A percentile compares a stretch with the other conserved stretches of the same genome.
These are phyloP conservation scores for Aselliscus stoliczkanus DNA, from an alignment of 2,797 vertebrate species.

Conservation along the genomic window DNA sequence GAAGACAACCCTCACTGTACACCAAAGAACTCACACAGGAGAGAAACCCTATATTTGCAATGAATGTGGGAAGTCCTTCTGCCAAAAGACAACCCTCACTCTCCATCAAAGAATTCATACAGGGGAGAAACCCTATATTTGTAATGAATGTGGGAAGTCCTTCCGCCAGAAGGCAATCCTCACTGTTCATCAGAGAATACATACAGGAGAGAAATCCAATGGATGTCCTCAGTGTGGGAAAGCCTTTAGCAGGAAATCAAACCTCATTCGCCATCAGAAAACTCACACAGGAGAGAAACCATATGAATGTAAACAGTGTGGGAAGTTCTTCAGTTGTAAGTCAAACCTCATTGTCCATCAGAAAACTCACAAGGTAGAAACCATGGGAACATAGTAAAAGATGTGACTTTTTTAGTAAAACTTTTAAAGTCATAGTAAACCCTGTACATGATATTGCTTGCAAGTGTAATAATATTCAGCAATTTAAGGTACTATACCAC, in stretches of 20 bases:
- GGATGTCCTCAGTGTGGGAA: slow-evolving; percentile 72
- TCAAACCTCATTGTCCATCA: slow-evolving; percentile 72
- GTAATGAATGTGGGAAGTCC: slow-evolving; percentile 72
- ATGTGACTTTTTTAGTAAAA: neutral
- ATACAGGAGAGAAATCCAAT: slow-evolving; percentile 72
- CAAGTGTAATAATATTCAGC: slow-evolving; percentile 11
- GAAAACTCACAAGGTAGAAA: slow-evolving; percentile 67
- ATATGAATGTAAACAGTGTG: slow-evolving; percentile 69
- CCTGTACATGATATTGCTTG: slow-evolving; percentile 11
- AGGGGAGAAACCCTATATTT: slow-evolving; percentile 71
- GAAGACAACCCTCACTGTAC: slow-evolving; percentile 75
- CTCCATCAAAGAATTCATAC: slow-evolving; percentile 74
- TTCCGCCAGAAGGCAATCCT: slow-evolving; percentile 75
- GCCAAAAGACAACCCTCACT: slow-evolving; percentile 73
- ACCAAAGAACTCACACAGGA: slow-evolving; percentile 72
- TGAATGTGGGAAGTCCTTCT: slow-evolving; percentile 71
- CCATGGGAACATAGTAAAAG: slow-evolving; percentile 35
- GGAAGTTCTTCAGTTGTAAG: slow-evolving; percentile 73
- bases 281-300: slow-evolving; percentile 73
- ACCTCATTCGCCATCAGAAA: slow-evolving; percentile 74
- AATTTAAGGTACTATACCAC: neutral
- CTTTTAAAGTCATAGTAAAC: slow-evolving; percentile 21
- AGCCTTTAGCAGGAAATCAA: slow-evolving; percentile 74
- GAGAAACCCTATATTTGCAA: slow-evolving; percentile 72
- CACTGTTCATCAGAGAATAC: slow-evolving; percentile 73